A percentile compares a stretch with the other conserved stretches of the same genome.
These are phyloP conservation scores for Coregonus suidteri DNA, from an alignment of 2,797 vertebrate species.

Conservation along the genomic window DNA sequence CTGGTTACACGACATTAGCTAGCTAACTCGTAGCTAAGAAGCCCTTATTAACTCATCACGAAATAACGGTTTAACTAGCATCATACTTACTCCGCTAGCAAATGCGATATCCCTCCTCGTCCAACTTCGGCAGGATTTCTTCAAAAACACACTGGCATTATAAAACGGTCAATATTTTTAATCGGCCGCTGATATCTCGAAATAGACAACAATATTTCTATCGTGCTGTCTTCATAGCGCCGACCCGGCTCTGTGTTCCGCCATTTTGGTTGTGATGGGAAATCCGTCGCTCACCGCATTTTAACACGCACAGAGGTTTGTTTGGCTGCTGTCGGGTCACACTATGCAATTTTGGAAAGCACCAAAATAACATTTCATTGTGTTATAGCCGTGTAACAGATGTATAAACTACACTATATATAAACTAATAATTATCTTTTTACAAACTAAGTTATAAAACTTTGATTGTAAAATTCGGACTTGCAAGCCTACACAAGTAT, in stretches of 20 bases:
- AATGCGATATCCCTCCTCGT: background rate
- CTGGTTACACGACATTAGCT: too few species aligned
- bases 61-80: background rate
- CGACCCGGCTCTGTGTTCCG: background rate
- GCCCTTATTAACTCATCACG: background rate
- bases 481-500: background rate
- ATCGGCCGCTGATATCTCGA: background rate
- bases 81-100: background rate
- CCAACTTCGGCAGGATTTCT: background rate
- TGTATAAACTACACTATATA: background rate
- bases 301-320: background rate
- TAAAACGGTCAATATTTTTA: background rate
- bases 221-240: background rate
- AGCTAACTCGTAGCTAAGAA: background rate
- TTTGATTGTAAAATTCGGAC: background rate
- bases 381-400: background rate
- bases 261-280: slow-evolving; percentile 4
- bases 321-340: background rate
- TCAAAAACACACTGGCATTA: background rate
- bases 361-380: background rate
- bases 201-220: background rate
- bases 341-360: background rate
- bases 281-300: background rate
- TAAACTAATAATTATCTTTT: background rate
- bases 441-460: background rate